phyloP scores from a whole-genome alignment of 1,140 invertebrate species.

The Tetragnatha versicolor region DNA sequence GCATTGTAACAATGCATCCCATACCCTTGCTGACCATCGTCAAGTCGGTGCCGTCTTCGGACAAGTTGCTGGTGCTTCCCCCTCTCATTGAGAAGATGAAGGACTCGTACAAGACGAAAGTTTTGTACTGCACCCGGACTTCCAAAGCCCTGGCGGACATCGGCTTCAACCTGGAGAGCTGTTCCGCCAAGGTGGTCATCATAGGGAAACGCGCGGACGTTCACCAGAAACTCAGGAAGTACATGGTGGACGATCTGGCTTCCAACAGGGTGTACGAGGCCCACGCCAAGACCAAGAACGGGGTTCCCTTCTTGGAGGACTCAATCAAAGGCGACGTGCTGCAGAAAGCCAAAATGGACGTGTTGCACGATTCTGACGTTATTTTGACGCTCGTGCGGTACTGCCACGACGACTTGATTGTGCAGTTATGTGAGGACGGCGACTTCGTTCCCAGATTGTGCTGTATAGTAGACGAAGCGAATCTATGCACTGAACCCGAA shows the following conservation, averaged over 20 bases:
- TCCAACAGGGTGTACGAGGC: not conserved
- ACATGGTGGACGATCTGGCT: constrained; percentile 26
- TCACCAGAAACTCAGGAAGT: constrained; percentile 19
- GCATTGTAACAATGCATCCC: constrained; percentile 38
- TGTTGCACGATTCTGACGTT: constrained; percentile 36
- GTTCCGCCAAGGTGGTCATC: constrained; percentile 4
- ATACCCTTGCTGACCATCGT: constrained; percentile 34
- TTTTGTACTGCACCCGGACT: constrained; percentile 33
- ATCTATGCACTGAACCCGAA: constrained; percentile 47
- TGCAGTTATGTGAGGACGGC: constrained; percentile 3
- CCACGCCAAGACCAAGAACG: not conserved
- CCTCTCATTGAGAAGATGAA: constrained; percentile 31
- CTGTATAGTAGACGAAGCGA: constrained; percentile 49
- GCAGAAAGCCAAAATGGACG: not conserved
- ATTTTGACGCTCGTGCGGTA: constrained; percentile 21
- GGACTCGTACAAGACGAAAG: constrained; percentile 38
- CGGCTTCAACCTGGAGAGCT: not conserved
- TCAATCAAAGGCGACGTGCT: not conserved
- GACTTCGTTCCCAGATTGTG: constrained; percentile 15
- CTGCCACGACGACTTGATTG: constrained; percentile 11
- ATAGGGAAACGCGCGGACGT: constrained; percentile 11
- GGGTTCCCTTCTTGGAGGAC: not conserved
- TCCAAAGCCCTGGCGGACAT: constrained; percentile 20
- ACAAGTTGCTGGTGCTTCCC: constrained; percentile 17
- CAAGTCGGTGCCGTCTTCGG: constrained; percentile 18